These are phyloP conservation scores for Parazoanthus swiftii DNA, from an alignment of 92 coral and sea anemone species.

Conservation along the genomic window DNA sequence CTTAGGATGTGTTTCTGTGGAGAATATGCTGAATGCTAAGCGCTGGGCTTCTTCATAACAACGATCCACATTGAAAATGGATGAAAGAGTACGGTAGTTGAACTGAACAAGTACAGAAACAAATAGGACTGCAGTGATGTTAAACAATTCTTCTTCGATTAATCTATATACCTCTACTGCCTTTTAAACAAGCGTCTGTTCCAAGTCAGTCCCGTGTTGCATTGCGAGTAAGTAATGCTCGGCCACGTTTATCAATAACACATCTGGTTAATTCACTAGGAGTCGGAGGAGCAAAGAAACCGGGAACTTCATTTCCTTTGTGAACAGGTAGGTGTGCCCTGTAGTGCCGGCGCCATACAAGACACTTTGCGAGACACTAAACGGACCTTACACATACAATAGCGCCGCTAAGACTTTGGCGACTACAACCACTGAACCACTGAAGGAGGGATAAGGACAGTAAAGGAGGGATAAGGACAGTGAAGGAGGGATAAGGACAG, in stretches of 20 bases:
- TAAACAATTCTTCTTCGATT: too few species aligned
- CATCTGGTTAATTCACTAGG: constrained; percentile 49
- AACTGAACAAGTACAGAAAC: not conserved
- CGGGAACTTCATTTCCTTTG: constrained; percentile 84
- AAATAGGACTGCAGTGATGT: not conserved
- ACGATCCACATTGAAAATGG: not conserved
- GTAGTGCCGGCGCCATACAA: too few species aligned
- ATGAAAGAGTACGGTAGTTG: not conserved
- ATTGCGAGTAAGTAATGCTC: not conserved
- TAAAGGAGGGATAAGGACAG: too few species aligned
- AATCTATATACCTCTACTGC: too few species aligned
- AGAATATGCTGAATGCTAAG: not conserved
- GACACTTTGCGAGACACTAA: too few species aligned
- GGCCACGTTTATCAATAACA: not conserved
- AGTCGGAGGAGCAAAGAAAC: constrained; percentile 97
- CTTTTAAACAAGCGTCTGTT: too few species aligned
- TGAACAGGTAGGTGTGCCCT: constrained; percentile 35
- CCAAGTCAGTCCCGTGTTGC: not conserved
- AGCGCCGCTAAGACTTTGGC: too few species aligned
- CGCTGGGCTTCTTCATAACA: not conserved
- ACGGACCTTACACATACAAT: too few species aligned
- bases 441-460: too few species aligned
- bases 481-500: too few species aligned
- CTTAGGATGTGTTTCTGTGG: not conserved
- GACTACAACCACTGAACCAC: too few species aligned